Base-by-base conservation (phyloP, 1,140 invertebrate genomes). In the Zaprionus camerounensis region DNA sequence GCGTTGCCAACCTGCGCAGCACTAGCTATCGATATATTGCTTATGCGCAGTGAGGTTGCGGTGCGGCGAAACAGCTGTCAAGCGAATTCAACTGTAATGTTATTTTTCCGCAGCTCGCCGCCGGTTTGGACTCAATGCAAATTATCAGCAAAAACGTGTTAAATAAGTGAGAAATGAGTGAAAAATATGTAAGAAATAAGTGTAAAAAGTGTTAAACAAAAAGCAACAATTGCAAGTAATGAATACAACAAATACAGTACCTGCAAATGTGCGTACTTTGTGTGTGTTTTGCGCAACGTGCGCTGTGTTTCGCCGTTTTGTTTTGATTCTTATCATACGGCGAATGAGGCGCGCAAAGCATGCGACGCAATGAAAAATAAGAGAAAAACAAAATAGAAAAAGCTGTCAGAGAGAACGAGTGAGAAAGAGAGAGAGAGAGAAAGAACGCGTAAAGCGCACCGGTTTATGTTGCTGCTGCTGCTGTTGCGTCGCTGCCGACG, bases 341-440 rank as follows among this genome's bases (percentile, higher is more conserved):
- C 66, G 76, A 74, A 80, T 66, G 84, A 87, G 83, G 80, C 73
- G 17, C n/a, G 31, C 61, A 70, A 90, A 84, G 76, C 78, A 58
- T 28, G 57, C 55, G 59, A 5, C 69, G 69, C 69, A 73, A 90
- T 79, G 70, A 91, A 88, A 74, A 77, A 65, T 66, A 71, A 68
- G 79, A 78, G 85, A 77, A 88, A 90, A 88, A 88, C 85, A 90
- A 88, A 88, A 71, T 90, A 51, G 76, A 55, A 90, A 90, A 90
- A 62, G 58, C 69, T 68, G 62, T 53, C 66, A 71, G 78, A 31
- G 31, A 71, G 78, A 3, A 9, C 9, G 17, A 46, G 36, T 20
- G 68, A 51, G 38, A 53, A 11, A 13, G 51, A 15, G 59, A 41
- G 62, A 49, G n/a, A 17, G 41, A 46, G 41, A 46, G 41, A 55